Evolutionary conservation across 2,888 invertebrate genomes (phyloP), one percentile per base, ranked within the genome.

Genomic region (Drosophila incognita): DNA sequence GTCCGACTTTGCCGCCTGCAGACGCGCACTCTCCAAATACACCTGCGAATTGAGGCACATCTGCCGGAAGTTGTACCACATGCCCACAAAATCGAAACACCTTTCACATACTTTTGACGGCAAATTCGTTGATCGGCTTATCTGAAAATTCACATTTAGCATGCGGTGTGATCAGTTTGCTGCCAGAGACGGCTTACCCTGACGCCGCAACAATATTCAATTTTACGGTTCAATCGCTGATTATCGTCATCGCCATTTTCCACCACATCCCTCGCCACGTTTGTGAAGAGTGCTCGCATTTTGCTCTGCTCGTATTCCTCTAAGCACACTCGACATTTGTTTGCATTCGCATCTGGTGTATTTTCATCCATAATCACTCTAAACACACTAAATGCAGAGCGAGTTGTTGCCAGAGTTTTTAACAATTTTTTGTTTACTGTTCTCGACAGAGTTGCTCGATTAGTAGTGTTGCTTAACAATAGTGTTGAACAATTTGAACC

Each of bases 31-130:
- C 59, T 87, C 85, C 61, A 92, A 74, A 60, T 91, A 92, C 3
- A 91, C 86, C 52, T 92, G 92, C 0, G 93, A 85, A 11, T 92
- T 88, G 18, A 91, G 84, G 46, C 92, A 92, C 79, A 93, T 81
- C 69, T 92, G 87, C 0, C 92, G 92, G 57, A 93, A 92, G 27
- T 83, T 91, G 36, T 77, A 89, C 82, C 92, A 92, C 76, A 92
- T 90, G 18, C 82, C 74, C 1, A 91, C 79, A 51, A 92, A 89
- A 40, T 91, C 90, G 10, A 74, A 88, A 61, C 92, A 92, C 13
- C 83, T 87, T 18, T 76, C 71, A 63, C 92, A 92, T 31, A 89
- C 90, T 13, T 83, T 88, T 0, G 83, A 66, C 0, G 92, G 91
- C 67, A 92, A 60, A 35, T 79, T 65, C 5, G 42, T 8, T 2